A percentile compares a stretch with the other conserved stretches of the same genome.
Conservation (phyloP, 2,888 invertebrate genomes). For the Meteorus colon region DNA sequence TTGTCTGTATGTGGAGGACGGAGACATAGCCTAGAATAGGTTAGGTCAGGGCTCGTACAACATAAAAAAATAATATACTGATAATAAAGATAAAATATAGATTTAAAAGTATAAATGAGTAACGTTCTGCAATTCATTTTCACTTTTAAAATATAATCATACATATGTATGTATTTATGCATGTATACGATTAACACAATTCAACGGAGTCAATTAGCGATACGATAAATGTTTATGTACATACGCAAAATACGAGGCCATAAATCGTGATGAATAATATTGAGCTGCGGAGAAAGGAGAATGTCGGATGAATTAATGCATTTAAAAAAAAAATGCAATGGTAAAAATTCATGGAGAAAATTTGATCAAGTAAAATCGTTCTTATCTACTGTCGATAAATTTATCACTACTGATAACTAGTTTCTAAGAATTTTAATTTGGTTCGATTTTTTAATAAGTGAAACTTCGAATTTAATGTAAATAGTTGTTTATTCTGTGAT, state of each 20-base stretch:
- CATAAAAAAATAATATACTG: slow-evolving; percentile 1
- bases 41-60: slow-evolving; percentile 69
- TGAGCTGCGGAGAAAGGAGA: neutral
- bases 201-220: neutral
- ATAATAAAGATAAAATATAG: neutral
- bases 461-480: neutral
- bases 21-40: slow-evolving; percentile 73
- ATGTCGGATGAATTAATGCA: neutral
- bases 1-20: slow-evolving; percentile 68
- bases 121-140: neutral
- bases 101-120: too few relatives aligned
- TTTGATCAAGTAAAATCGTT: neutral
- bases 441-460: neutral
- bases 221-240: slow-evolving; percentile 18
- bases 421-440: neutral
- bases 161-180: neutral
- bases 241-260: neutral
- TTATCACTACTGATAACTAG: neutral
- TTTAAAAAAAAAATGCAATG: neutral
- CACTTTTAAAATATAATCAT: slow-evolving; percentile 6
- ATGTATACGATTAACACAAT: slow-evolving; percentile 28
- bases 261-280: neutral
- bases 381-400: neutral
- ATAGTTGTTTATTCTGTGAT: neutral
- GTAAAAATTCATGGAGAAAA: neutral